A percentile compares a stretch with the other conserved stretches of the same genome.
Conservation (phyloP, 2,888 invertebrate genomes). For the Choreutis nemorana region DNA sequence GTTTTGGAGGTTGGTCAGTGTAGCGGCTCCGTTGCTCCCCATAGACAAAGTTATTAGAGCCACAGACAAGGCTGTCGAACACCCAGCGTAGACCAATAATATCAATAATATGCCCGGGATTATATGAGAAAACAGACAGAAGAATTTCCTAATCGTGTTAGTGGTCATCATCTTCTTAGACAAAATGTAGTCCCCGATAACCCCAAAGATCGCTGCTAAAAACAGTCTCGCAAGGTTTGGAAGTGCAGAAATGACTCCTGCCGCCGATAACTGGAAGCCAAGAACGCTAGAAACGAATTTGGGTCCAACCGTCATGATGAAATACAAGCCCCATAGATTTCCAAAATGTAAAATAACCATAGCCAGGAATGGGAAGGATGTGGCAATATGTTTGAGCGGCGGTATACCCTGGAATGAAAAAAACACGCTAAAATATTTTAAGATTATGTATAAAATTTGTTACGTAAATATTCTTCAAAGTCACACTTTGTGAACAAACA, state of each 20-base stretch:
- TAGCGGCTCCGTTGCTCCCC: constrained; percentile 72
- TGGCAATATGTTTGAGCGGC: constrained; percentile 68
- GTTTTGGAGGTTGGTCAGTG: constrained; percentile 69
- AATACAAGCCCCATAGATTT: constrained; percentile 79
- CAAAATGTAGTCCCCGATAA: constrained; percentile 70
- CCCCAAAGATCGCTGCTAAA: constrained; percentile 75
- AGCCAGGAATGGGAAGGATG: constrained; percentile 75
- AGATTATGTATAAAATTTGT: too few relatives aligned
- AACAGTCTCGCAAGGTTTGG: constrained; percentile 76
- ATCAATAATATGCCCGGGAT: constrained; percentile 61
- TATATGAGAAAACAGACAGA: constrained; percentile 69
- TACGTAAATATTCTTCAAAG: constrained; percentile 11
- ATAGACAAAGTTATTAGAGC: constrained; percentile 71
- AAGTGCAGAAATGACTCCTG: constrained; percentile 73
- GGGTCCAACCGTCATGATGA: constrained; percentile 79
- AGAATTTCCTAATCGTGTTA: constrained; percentile 67
- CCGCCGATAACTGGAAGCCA: constrained; percentile 74
- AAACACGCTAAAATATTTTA: constrained; percentile 8
- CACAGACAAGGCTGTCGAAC: constrained; percentile 68
- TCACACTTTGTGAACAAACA: constrained; percentile 2
- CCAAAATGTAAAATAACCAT: constrained; percentile 75
- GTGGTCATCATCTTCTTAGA: constrained; percentile 44
- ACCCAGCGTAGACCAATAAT: constrained; percentile 67
- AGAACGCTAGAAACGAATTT: constrained; percentile 77
- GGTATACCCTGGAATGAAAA: constrained; percentile 65